Base-by-base conservation (phyloP, 2,888 invertebrate genomes). In the Serripes groenlandicus region DNA sequence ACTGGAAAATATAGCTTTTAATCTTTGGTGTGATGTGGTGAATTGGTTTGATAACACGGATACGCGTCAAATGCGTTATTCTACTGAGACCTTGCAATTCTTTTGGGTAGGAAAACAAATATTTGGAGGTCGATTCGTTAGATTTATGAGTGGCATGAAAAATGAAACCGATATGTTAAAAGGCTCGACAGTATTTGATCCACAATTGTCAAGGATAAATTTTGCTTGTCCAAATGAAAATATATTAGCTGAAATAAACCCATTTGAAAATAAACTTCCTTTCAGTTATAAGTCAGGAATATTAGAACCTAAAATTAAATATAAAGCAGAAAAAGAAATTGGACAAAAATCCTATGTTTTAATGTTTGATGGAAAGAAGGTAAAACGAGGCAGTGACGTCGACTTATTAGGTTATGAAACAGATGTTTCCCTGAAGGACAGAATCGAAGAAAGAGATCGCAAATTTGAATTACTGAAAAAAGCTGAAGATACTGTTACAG, bases 301-400 rank as follows among this genome's bases (percentile, higher is more conserved):
- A 7, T 18, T 18, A 18, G 21, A 18, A n/a, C n/a, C n/a, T n/a
- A 56, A n/a, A 7, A 18, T 56, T 18, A 56, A 18, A n/a, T 18
- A 9, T 18, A 18, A 11, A 18, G 18, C 18, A 42, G 42, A 18
- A 42, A 18, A 42, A 11, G 18, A 42, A 11, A 9, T 42, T 18
- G 42, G 42, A 42, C 42, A 42, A 42, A 18, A 23, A 18, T 56
- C 58, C 26, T 11, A 11, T 18, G 9, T 11, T 23, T n/a, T 56
- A 9, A 56, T 23, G 26, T 56, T 18, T 23, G 58, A 56, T 23
- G 58, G 58, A 9, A 56, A 56, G 58, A 56, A 56, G n/a, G n/a
- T 56, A 18, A 56, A 56, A n/a, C 58, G n/a, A 56, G 58, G 58
- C 7, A 23, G 58, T 18, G 58, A 56, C 58, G 58, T 56, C 26